phyloP scores from a whole-genome alignment of 1,140 invertebrate species.

The Apis mellifera region DNA sequence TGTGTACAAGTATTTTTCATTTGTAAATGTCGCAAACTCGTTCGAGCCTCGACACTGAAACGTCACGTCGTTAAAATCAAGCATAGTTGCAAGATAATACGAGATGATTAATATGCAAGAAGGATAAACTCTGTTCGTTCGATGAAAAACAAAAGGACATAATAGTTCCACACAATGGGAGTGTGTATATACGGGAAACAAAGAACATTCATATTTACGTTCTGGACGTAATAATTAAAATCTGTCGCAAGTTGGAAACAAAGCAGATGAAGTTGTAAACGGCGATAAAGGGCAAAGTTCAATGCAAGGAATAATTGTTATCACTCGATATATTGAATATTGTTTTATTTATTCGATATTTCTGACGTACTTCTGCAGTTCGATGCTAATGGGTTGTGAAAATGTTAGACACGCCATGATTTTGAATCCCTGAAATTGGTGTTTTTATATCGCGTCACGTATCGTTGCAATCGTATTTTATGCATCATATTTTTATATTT shows the following conservation, averaged over 20 bases:
- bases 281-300: not conserved
- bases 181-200: not conserved
- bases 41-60: not conserved
- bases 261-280: not conserved
- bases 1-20: not conserved
- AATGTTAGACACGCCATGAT: not conserved
- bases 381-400: not conserved
- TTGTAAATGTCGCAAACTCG: not conserved
- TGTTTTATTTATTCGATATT: not conserved
- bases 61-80: no score
- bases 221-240: conserved; percentile 7
- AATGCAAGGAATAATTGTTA: not conserved
- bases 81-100: not conserved
- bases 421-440: not conserved
- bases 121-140: not conserved
- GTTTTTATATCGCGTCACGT: not conserved
- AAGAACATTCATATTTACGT: not conserved
- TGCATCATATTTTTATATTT: no score
- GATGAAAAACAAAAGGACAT: not conserved
- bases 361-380: not conserved
- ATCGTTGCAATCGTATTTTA: no score
- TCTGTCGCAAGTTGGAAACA: not conserved
- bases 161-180: conserved; percentile 1
- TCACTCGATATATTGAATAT: not conserved
- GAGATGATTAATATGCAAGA: conserved; percentile 12